phyloP scores from a whole-genome alignment of 2,797 vertebrate genomes.

The Sebastes oblongus region DNA sequence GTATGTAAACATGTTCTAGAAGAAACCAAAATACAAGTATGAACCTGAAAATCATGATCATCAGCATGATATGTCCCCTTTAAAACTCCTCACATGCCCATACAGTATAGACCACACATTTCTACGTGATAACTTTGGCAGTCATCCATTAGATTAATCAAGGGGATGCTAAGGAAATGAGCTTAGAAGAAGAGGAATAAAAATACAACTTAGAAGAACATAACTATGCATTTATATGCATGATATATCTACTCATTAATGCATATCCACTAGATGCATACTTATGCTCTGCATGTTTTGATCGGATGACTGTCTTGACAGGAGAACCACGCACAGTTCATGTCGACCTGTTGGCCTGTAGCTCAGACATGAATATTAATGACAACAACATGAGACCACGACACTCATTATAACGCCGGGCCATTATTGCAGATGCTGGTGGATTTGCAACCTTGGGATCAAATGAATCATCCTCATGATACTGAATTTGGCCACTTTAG shows the following conservation, averaged over 20 bases:
- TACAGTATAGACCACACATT: neutral
- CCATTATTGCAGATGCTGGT: slow-evolving; percentile 15
- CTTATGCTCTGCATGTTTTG: slow-evolving; percentile 18
- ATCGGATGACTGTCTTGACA: slow-evolving; percentile 26
- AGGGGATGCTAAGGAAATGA: neutral
- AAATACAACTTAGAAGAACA: slow-evolving; percentile 4
- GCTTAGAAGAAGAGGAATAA: neutral
- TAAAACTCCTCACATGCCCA: neutral
- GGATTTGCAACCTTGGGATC: neutral
- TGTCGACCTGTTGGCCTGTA: slow-evolving; percentile 35
- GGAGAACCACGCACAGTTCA: slow-evolving; percentile 12
- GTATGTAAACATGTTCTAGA: neutral
- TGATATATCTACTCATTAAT: slow-evolving; percentile 27
- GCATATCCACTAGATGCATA: slow-evolving; percentile 8
- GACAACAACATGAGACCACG: slow-evolving; percentile 22
- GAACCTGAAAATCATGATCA: neutral
- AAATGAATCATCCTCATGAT: slow-evolving; percentile 9
- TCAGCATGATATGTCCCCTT: neutral
- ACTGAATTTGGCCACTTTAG: neutral
- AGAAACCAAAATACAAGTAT: neutral
- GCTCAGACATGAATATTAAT: slow-evolving; percentile 52
- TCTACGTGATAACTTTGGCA: slow-evolving; percentile 1
- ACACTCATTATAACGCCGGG: slow-evolving; percentile 35
- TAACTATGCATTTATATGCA: slow-evolving; percentile 16
- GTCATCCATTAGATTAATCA: neutral